Evolutionary conservation across 2,113 vertebrate genomes (phyloP).

Genomic region (Spea bombifrons): DNA sequence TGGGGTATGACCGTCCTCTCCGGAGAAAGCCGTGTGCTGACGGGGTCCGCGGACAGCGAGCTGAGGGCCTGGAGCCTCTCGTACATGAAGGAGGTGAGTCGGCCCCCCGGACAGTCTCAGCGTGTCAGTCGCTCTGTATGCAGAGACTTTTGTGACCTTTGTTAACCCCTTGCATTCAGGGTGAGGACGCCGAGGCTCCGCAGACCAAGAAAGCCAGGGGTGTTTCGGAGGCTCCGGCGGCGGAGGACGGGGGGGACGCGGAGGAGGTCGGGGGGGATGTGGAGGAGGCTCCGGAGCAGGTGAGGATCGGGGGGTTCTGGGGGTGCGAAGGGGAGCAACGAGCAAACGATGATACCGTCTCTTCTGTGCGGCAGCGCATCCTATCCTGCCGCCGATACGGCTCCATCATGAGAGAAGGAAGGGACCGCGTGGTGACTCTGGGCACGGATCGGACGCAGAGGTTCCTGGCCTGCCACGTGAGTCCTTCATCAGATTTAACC

Average conservation of each 20-base stretch:
- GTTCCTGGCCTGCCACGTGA: conserved; percentile 89
- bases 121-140: background rate
- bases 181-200: conserved; percentile 76
- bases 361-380: conserved; percentile 67
- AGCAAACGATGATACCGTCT: no score
- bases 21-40: conserved; percentile 78
- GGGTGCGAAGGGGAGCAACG: background rate
- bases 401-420: conserved; percentile 85
- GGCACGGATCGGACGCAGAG: conserved; percentile 70
- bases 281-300: background rate
- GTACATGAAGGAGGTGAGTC: conserved; percentile 70
- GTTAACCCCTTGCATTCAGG: conserved; percentile 57
- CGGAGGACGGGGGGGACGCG: conserved; percentile 55
- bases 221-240: conserved; percentile 35
- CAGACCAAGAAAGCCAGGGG: conserved; percentile 78
- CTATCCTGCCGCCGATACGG: conserved; percentile 81
- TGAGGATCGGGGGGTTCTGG: background rate
- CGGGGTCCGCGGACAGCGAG: conserved; percentile 90
- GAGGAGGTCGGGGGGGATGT: conserved; percentile 74
- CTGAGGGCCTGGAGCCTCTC: conserved; percentile 86
- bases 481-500: conserved; percentile 51
- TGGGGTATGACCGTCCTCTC: conserved; percentile 86
- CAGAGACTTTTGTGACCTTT: background rate
- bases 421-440: conserved; percentile 82
- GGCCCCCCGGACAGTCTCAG: conserved; percentile 22